Evolutionary conservation across 1,140 invertebrate species (phyloP).

Genomic region (Dendrolimus kikuchii): DNA sequence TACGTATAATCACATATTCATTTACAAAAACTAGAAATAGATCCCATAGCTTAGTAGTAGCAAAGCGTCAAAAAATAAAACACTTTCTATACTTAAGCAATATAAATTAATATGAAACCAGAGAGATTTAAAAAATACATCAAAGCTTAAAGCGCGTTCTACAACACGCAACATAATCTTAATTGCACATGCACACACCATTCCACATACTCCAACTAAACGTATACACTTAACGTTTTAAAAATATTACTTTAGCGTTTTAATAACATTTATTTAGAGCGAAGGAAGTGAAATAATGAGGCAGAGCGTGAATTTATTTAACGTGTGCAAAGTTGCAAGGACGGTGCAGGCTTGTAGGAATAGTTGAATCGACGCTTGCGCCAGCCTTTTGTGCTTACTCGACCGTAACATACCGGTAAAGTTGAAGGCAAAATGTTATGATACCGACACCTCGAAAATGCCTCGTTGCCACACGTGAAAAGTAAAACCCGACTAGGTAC

Average conservation of each 20-base stretch:
- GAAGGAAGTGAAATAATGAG: slow-evolving; percentile 43
- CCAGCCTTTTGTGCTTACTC: slow-evolving; percentile 28
- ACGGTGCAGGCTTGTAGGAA: slow-evolving; percentile 7
- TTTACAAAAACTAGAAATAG: no score
- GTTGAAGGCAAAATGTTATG: slow-evolving; percentile 32
- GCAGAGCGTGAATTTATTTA: slow-evolving; percentile 29
- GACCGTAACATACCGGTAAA: slow-evolving; percentile 20
- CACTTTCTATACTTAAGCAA: no score
- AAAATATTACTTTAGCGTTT: slow-evolving; percentile 40
- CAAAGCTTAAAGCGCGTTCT: slow-evolving; percentile 22
- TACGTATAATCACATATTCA: no score
- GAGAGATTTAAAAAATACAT: slow-evolving; percentile 20
- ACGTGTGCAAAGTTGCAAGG: slow-evolving; percentile 13
- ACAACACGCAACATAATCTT: slow-evolving; percentile 23
- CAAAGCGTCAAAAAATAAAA: no score
- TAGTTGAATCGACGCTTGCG: slow-evolving; percentile 22
- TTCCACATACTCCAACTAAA: slow-evolving; percentile 12
- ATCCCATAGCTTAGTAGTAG: no score
- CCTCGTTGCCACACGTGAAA: slow-evolving; percentile 3
- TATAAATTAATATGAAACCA: slow-evolving; percentile 7
- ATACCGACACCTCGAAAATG: slow-evolving; percentile 22
- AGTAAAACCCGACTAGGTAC: slow-evolving; percentile 10
- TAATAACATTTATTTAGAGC: slow-evolving; percentile 45
- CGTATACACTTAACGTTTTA: slow-evolving; percentile 26
- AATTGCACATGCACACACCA: slow-evolving; percentile 21